Base-by-base conservation (phyloP, 2,797 vertebrate genomes). In the Gymnodraco acuticeps region DNA sequence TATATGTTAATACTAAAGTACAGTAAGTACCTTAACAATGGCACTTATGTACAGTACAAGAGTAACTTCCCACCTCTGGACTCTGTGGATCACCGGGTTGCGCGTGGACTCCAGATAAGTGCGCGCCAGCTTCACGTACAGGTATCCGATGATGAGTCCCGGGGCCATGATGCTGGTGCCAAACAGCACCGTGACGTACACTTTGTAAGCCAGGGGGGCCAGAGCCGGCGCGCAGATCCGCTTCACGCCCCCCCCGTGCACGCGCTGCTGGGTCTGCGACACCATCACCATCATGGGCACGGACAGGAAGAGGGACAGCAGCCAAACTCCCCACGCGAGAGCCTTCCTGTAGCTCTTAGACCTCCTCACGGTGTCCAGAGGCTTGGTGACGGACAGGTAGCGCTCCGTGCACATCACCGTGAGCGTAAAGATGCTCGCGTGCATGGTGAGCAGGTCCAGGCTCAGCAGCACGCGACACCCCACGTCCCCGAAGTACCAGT, bases 371-470 rank as follows among this genome's bases (percentile, higher is more conserved):
- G 95, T 95, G 87, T 96, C 96, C 90, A 97, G 91, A 10, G 97
- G 97, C 82, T 96, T 95, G 69, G 96, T 96, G 70, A 98, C 96
- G 15, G 97, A 97, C 92, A 96, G 87, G 89, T 97, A 97, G 75
- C 97, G 96, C 94, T 97, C 96, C 55, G 94, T 93, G 93, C 97
- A 97, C 97, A 98, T 97, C 15, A 96, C 95, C 0, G 96, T 97
- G 12, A 97, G 95, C 1, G 96, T 98, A 88, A 98, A 98, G 91
- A 97, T 97, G 94, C 96, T 97, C 71, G 97, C 96, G 82, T 98
- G 97, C 97, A 98, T 98, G 91, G 97, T 97, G 74, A 97, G 95
- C n/a, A 98, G 94, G 93, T 98, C 97, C 87, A 98, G 92, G 92
- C 96, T 97, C 64, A 98, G 95, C 75, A 98, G 92, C 53, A 97